phyloP scores from a whole-genome alignment of 2,113 vertebrate species.

The Triplophysa dalaica region DNA sequence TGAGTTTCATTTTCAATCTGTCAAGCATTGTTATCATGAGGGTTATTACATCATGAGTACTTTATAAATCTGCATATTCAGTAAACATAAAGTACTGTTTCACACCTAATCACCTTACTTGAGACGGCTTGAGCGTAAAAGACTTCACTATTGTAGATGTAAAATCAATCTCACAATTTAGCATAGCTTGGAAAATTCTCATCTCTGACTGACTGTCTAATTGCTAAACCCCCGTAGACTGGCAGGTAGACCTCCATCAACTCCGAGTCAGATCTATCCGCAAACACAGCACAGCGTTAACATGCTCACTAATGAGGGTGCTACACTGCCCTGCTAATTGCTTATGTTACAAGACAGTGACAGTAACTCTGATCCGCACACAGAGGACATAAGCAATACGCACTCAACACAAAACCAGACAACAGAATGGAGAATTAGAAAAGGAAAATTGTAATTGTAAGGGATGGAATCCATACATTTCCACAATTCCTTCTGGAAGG shows the following conservation, averaged over 20 bases:
- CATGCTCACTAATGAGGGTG: conserved; percentile 44
- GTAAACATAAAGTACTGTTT: too few relatives aligned
- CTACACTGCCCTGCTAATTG: conserved; percentile 50
- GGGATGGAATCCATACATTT: conserved; percentile 84
- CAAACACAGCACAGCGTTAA: conserved; percentile 16
- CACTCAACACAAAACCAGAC: conserved; percentile 27
- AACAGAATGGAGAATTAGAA: background rate
- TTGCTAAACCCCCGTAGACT: conserved; percentile 29
- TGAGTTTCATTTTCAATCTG: background rate
- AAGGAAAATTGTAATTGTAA: background rate
- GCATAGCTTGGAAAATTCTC: conserved; percentile 23
- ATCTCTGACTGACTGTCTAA: conserved; percentile 43
- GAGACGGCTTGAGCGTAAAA: too few relatives aligned
- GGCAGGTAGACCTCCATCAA: conserved; percentile 36
- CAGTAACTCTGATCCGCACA: conserved; percentile 16
- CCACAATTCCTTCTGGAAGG: conserved; percentile 90
- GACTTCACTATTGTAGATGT: background rate
- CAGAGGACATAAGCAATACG: conserved; percentile 16
- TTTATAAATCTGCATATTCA: too few relatives aligned
- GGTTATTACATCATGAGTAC: background rate
- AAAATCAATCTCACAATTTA: background rate
- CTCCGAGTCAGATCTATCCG: conserved; percentile 27
- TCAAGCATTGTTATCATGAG: background rate
- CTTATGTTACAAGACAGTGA: conserved; percentile 44
- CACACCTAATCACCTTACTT: too few relatives aligned